These are phyloP conservation scores for Mermis nigrescens DNA, from an alignment of 2,888 invertebrate genomes.

Conservation along the genomic window DNA sequence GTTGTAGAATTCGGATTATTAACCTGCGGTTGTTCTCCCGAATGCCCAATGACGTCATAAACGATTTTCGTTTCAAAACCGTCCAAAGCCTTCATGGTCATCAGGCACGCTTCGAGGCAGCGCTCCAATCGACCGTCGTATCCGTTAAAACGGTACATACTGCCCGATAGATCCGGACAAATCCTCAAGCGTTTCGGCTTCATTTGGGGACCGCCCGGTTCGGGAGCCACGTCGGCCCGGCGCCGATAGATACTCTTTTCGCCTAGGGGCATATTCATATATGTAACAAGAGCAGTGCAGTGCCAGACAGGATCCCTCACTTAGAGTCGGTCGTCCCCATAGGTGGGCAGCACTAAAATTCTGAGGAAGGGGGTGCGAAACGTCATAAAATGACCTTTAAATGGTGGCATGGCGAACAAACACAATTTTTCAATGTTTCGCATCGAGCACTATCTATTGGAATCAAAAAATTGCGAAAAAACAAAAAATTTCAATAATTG, in stretches of 20 bases:
- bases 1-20: too few relatives aligned
- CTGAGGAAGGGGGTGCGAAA: too few relatives aligned
- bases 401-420: too few relatives aligned
- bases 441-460: too few relatives aligned
- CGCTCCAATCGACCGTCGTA: slow-evolving; percentile 79
- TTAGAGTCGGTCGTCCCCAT: too few relatives aligned
- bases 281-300: too few relatives aligned
- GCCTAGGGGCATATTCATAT: slow-evolving; percentile 2
- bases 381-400: too few relatives aligned
- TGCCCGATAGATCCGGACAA: slow-evolving; percentile 79
- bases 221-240: slow-evolving; percentile 25
- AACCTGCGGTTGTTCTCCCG: slow-evolving; percentile 54
- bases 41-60: slow-evolving; percentile 82
- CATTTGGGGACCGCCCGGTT: slow-evolving; percentile 54
- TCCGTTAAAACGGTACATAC: slow-evolving; percentile 91
- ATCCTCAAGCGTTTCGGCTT: slow-evolving; percentile 68
- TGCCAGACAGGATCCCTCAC: too few relatives aligned
- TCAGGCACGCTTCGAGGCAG: slow-evolving; percentile 65
- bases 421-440: too few relatives aligned
- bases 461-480: too few relatives aligned
- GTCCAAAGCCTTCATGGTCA: slow-evolving; percentile 72
- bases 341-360: too few relatives aligned
- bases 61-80: slow-evolving; percentile 68
- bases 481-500: too few relatives aligned
- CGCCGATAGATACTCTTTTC: slow-evolving; percentile 14